A percentile compares a stretch with the other conserved stretches of the same genome.
Evolutionary conservation across 2,797 vertebrate species (phyloP).

Genomic region (Darevskia nairensis): DNA sequence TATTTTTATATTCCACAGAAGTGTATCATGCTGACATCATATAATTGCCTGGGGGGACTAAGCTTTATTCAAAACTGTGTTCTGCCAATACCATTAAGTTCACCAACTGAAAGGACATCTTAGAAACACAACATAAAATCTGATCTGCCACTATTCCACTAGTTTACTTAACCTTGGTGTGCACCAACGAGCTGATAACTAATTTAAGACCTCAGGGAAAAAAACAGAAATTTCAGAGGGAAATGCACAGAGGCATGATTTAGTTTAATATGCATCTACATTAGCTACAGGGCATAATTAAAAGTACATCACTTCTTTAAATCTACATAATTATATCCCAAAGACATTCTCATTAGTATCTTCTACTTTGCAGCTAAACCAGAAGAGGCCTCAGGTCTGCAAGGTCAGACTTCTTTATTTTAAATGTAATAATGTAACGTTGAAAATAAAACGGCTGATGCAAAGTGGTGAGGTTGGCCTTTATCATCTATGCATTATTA

Average conservation of each 20-base stretch:
- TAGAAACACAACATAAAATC: conserved; percentile 46
- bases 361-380: conserved; percentile 61
- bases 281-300: conserved; percentile 74
- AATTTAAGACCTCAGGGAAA: conserved; percentile 57
- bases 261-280: conserved; percentile 66
- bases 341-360: conserved; percentile 71
- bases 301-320: conserved; percentile 72
- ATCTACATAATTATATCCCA: conserved; percentile 76
- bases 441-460: conserved; percentile 52
- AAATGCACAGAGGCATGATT: conserved; percentile 65
- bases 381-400: conserved; percentile 53
- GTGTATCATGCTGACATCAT: not conserved
- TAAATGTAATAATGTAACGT: conserved; percentile 50
- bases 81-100: not conserved
- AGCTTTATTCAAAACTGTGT: not conserved
- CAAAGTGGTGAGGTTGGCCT: conserved; percentile 24
- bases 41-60: not conserved
- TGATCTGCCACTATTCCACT: conserved; percentile 60
- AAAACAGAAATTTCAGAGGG: conserved; percentile 65
- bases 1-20: not conserved
- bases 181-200: conserved; percentile 53
- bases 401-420: conserved; percentile 45
- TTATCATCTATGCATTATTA: conserved; percentile 1
- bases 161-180: conserved; percentile 63
- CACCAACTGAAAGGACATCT: not conserved